These are phyloP conservation scores for Ophion costatus DNA, from an alignment of 2,888 invertebrate species.

Conservation along the genomic window DNA sequence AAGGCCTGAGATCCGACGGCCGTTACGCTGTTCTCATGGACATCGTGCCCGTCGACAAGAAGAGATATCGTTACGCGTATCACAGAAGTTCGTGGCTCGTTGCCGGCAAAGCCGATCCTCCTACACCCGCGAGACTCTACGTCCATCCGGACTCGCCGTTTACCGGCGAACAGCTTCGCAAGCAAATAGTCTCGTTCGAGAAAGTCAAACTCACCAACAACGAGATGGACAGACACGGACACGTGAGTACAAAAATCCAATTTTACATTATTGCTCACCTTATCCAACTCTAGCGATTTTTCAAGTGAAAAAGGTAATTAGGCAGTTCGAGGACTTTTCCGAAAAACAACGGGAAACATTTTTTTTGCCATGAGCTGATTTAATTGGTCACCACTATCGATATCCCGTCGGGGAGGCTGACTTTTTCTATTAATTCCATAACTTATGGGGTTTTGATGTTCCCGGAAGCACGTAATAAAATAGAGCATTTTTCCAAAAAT, in stretches of 20 bases:
- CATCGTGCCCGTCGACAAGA: constrained; percentile 92
- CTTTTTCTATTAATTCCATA: too few relatives aligned
- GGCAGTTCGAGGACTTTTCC: too few relatives aligned
- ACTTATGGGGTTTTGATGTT: too few relatives aligned
- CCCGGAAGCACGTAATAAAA: too few relatives aligned
- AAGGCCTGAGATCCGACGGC: constrained; percentile 89
- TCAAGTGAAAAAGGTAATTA: background rate
- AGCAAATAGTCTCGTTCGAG: constrained; percentile 92
- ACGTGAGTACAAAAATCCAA: constrained; percentile 84
- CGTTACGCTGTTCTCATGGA: constrained; percentile 91
- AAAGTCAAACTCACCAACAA: constrained; percentile 94
- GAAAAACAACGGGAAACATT: too few relatives aligned
- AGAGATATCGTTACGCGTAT: constrained; percentile 92
- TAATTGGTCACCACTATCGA: too few relatives aligned
- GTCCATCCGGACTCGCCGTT: constrained; percentile 93
- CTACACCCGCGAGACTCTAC: constrained; percentile 89
- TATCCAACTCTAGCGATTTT: background rate
- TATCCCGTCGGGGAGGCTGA: too few relatives aligned
- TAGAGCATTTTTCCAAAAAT: too few relatives aligned
- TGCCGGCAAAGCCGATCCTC: constrained; percentile 92
- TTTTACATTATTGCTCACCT: background rate
- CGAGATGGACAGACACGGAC: constrained; percentile 91
- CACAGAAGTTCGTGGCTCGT: constrained; percentile 93
- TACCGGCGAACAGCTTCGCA: constrained; percentile 90
- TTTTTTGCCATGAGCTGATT: too few relatives aligned